phyloP scores from a whole-genome alignment of 1,140 invertebrate genomes.

The Zaprionus camerounensis region DNA sequence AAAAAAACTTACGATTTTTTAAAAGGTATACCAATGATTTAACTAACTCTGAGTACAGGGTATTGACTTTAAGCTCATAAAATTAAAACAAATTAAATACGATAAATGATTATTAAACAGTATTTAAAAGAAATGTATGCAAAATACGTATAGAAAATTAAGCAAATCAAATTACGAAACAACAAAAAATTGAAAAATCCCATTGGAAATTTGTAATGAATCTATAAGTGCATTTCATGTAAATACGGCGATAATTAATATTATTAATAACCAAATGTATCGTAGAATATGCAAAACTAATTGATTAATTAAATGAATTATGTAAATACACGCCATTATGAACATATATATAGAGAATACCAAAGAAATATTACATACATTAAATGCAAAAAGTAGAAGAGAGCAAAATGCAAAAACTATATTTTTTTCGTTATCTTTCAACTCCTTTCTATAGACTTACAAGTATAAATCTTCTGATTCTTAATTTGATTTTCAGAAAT shows the following conservation, averaged over 20 bases:
- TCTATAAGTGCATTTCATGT: constrained; percentile 39
- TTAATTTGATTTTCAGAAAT: background rate
- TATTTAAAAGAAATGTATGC: constrained; percentile 36
- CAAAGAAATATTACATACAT: constrained; percentile 1
- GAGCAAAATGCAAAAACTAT: background rate
- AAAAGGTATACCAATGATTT: background rate
- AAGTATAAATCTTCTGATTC: too few relatives aligned
- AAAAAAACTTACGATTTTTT: background rate
- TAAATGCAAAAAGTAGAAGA: background rate
- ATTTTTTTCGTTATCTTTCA: background rate
- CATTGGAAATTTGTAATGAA: constrained; percentile 32
- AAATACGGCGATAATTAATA: constrained; percentile 29
- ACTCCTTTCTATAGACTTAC: too few relatives aligned
- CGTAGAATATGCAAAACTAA: constrained; percentile 21
- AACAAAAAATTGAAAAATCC: constrained; percentile 11
- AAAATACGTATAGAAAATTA: constrained; percentile 21
- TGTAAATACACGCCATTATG: constrained; percentile 44
- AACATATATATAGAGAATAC: background rate
- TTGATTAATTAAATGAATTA: constrained; percentile 38
- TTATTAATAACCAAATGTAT: constrained; percentile 19
- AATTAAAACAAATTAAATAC: constrained; percentile 15
- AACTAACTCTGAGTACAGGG: constrained; percentile 7
- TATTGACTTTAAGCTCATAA: constrained; percentile 21
- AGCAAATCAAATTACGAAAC: constrained; percentile 34
- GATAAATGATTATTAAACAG: constrained; percentile 36